These are phyloP conservation scores for Gerosis bhagava DNA, from an alignment of 2,888 invertebrate species.

Conservation along the genomic window DNA sequence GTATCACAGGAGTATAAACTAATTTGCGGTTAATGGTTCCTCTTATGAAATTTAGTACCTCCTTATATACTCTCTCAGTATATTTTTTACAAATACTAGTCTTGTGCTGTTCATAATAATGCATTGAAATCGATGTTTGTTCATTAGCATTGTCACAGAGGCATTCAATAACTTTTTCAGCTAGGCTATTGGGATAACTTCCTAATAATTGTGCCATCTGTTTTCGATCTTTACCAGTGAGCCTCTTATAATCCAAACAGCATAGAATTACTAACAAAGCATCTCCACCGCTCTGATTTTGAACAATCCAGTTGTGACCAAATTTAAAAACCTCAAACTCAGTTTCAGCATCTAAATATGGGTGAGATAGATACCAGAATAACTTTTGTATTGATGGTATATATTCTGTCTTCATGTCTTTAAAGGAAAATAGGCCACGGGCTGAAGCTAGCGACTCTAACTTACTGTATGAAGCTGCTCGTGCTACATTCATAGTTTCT, in stretches of 20 bases:
- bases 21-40: constrained; percentile 48
- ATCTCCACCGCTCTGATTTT: constrained; percentile 51
- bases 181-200: constrained; percentile 48
- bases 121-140: not conserved
- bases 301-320: constrained; percentile 59
- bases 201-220: constrained; percentile 46
- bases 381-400: constrained; percentile 54
- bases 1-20: constrained; percentile 47
- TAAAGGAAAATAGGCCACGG: constrained; percentile 59
- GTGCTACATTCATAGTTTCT: constrained; percentile 59
- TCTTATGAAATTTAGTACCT: constrained; percentile 49
- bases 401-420: constrained; percentile 52
- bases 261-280: constrained; percentile 57
- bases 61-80: constrained; percentile 56
- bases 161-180: constrained; percentile 54
- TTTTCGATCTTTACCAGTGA: constrained; percentile 45
- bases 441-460: constrained; percentile 51
- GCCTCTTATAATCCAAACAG: constrained; percentile 56
- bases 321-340: constrained; percentile 65
- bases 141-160: constrained; percentile 36
- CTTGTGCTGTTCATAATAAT: constrained; percentile 40
- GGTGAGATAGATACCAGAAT: constrained; percentile 70
- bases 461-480: constrained; percentile 48
- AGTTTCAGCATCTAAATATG: constrained; percentile 51
- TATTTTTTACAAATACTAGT: constrained; percentile 44